Percentiles rank a stretch among this genome's conserved stretches.
phyloP scores from a whole-genome alignment of 23 tunicate species.

The Oikopleura dioica region DNA sequence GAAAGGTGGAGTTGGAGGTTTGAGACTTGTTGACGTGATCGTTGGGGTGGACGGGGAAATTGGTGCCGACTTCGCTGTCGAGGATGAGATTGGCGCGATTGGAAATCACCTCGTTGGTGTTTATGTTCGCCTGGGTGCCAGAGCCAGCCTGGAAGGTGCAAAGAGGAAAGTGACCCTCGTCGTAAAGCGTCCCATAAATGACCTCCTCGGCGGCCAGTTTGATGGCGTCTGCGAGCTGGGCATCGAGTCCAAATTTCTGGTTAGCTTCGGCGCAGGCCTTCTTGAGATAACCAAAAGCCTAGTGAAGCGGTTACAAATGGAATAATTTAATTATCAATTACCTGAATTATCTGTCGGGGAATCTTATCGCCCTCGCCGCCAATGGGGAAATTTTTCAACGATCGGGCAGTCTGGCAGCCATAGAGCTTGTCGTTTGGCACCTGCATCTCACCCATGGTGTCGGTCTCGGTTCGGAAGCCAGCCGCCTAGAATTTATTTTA shows the following conservation, averaged over 20 bases:
- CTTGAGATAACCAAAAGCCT: conserved; percentile 77
- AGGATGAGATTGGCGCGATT: conserved; percentile 71
- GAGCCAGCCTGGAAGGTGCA: conserved; percentile 96
- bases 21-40: conserved; percentile 98
- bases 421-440: conserved; percentile 63
- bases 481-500: neutral
- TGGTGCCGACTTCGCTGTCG: conserved; percentile 70
- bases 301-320: no score
- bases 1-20: conserved; percentile 88
- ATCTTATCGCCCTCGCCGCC: conserved; percentile 80
- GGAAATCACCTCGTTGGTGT: conserved; percentile 81
- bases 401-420: conserved; percentile 88
- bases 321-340: no score
- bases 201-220: conserved; percentile 69
- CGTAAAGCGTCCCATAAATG: conserved; percentile 44
- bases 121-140: conserved; percentile 97
- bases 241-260: conserved; percentile 52
- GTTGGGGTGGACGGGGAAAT: conserved; percentile 89
- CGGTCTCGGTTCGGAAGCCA: conserved; percentile 57
- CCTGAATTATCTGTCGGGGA: conserved; percentile 82
- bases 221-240: conserved; percentile 30
- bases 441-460: conserved; percentile 81
- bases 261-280: conserved; percentile 73
- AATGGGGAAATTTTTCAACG: conserved; percentile 82
- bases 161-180: conserved; percentile 42